Evolutionary conservation across 2,797 vertebrate genomes (phyloP).

Genomic region (Yasuhikotakia modesta): DNA sequence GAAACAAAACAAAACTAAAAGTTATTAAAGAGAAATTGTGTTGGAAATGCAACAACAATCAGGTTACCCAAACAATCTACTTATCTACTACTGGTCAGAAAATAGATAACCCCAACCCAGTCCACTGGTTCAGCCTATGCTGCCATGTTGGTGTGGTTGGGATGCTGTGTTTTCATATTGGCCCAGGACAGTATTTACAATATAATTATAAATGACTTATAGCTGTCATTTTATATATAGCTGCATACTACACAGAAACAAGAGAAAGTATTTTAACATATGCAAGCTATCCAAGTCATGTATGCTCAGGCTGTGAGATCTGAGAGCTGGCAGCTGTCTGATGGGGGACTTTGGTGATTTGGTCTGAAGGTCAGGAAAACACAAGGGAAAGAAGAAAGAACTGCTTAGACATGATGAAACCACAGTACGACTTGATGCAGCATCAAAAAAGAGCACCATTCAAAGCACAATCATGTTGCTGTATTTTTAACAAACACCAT

Average conservation of each 20-base stretch:
- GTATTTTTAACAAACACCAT: constrained; percentile 42
- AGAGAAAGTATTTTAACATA: background rate
- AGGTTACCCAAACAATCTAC: too few relatives aligned
- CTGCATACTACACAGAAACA: background rate
- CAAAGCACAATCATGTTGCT: constrained; percentile 44
- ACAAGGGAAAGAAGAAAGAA: constrained; percentile 46
- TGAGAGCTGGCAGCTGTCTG: constrained; percentile 40
- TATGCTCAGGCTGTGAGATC: background rate
- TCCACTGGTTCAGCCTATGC: background rate
- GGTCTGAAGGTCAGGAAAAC: constrained; percentile 46
- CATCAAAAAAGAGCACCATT: constrained; percentile 35
- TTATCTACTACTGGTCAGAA: background rate
- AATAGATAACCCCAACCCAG: background rate
- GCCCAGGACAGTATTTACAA: background rate
- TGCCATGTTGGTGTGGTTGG: background rate
- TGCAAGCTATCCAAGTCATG: constrained; percentile 2
- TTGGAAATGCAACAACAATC: too few relatives aligned
- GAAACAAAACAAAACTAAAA: constrained; percentile 12
- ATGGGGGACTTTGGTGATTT: constrained; percentile 31
- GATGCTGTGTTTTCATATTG: background rate
- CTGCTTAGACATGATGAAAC: constrained; percentile 43
- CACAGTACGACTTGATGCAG: constrained; percentile 35
- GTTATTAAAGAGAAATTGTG: background rate
- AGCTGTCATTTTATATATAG: background rate
- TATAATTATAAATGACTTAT: too few relatives aligned